Evolutionary conservation across 2,113 vertebrate species (phyloP).

Genomic region (Hystrix brachyura): DNA sequence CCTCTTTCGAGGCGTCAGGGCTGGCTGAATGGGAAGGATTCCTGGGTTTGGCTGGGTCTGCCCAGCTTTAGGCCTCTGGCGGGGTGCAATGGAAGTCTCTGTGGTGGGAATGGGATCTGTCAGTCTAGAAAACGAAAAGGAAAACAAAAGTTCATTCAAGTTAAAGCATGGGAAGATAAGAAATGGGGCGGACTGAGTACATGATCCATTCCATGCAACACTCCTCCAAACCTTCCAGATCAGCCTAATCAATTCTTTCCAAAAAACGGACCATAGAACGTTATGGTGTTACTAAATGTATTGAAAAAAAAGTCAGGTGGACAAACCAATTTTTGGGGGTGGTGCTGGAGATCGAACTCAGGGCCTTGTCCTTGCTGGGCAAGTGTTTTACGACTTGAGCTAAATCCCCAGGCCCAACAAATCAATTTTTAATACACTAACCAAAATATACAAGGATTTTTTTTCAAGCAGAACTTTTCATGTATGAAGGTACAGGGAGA

Average conservation of each 20-base stretch:
- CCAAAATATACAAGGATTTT: background rate
- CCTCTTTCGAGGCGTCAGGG: conserved; percentile 96
- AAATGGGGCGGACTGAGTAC: background rate
- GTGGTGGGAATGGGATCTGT: conserved; percentile 96
- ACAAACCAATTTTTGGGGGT: conserved; percentile 19
- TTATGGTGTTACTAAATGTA: background rate
- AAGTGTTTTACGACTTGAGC: too few species aligned
- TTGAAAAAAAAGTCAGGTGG: background rate
- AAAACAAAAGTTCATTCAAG: conserved; percentile 33
- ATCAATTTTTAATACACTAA: conserved; percentile 6
- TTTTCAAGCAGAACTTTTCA: conserved; percentile 18
- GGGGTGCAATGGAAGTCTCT: conserved; percentile 98
- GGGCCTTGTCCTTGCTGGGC: too few species aligned
- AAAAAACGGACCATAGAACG: background rate
- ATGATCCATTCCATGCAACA: background rate
- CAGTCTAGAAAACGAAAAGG: conserved; percentile 88
- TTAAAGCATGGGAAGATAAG: background rate
- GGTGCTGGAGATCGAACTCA: too few species aligned
- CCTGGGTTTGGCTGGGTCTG: conserved; percentile 96
- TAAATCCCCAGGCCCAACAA: background rate
- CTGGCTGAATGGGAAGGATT: conserved; percentile 97
- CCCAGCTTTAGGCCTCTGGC: conserved; percentile 97
- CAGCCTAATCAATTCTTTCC: background rate
- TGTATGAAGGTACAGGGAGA: background rate
- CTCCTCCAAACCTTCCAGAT: conserved; percentile 21